Percentiles rank a stretch among this genome's conserved stretches.
These are phyloP conservation scores for Lingula anatina DNA, from an alignment of 2,888 invertebrate genomes.

Conservation along the genomic window DNA sequence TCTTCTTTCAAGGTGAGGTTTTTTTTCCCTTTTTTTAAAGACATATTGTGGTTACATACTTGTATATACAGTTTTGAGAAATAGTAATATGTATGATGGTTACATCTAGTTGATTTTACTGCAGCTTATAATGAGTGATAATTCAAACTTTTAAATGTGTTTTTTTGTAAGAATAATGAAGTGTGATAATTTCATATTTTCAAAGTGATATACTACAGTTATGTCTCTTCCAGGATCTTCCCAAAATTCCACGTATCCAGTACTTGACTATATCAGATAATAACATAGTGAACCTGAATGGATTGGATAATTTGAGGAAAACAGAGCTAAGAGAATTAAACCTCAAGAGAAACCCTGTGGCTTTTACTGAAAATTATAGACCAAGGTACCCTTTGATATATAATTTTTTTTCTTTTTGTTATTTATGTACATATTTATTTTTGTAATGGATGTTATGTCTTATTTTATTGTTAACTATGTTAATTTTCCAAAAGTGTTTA, in stretches of 20 bases:
- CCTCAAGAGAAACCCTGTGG: conserved; percentile 34
- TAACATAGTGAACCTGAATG: conserved; percentile 21
- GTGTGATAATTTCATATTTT: too few relatives aligned
- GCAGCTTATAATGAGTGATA: background rate
- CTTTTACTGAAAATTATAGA: conserved; percentile 34
- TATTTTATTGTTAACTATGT: too few relatives aligned
- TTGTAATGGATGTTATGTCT: too few relatives aligned
- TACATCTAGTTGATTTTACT: background rate
- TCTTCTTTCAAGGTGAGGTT: conserved; percentile 28
- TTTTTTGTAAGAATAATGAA: too few relatives aligned
- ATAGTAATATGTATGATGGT: background rate
- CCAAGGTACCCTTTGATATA: conserved; percentile 21
- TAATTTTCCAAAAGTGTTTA: too few relatives aligned
- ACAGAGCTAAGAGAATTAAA: conserved; percentile 25
- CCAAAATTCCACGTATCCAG: conserved; percentile 21
- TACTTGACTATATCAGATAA: conserved; percentile 25
- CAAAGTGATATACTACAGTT: too few relatives aligned
- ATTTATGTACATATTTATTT: too few relatives aligned
- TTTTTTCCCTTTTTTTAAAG: background rate
- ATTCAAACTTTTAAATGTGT: too few relatives aligned
- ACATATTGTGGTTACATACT: background rate
- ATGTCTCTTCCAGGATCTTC: conserved; percentile 26
- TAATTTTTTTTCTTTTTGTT: too few relatives aligned
- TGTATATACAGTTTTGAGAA: background rate
- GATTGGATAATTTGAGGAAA: conserved; percentile 18